Conservation (phyloP, 2,888 invertebrate species). For the Ptilodon capucinus region DNA sequence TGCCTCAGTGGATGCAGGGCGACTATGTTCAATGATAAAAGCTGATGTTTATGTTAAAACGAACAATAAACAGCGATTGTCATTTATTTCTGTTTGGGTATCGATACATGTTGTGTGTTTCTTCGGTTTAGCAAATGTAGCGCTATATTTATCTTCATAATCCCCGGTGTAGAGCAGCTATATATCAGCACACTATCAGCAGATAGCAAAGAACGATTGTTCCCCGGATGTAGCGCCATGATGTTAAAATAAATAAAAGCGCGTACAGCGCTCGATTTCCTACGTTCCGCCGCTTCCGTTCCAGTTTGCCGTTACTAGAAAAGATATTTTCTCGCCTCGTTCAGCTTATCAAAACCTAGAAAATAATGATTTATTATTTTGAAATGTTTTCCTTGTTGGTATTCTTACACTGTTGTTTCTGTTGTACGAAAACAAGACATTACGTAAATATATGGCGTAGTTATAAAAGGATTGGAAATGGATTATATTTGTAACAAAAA, state of each 20-base stretch:
- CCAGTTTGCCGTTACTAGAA: conserved; percentile 47
- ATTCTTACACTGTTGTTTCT: conserved; percentile 10
- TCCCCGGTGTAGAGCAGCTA: conserved; percentile 30
- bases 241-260: conserved; percentile 76
- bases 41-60: conserved; percentile 1
- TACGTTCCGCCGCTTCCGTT: conserved; percentile 64
- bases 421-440: not conserved
- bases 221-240: conserved; percentile 70
- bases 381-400: conserved; percentile 17
- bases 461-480: no score
- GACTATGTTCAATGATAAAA: no score
- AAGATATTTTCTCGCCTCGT: conserved; percentile 57
- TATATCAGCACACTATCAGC: conserved; percentile 51
- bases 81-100: no score
- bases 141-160: conserved; percentile 34
- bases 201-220: conserved; percentile 58
- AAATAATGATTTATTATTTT: conserved; percentile 51
- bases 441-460: no score
- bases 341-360: conserved; percentile 52
- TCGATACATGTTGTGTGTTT: no score
- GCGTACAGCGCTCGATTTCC: conserved; percentile 70
- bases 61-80: conserved; percentile 17
- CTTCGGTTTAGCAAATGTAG: conserved; percentile 9
- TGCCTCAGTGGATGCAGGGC: no score
- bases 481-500: no score